Conservation (phyloP, 2,797 vertebrate genomes). For the Anniella stebbinsi region DNA sequence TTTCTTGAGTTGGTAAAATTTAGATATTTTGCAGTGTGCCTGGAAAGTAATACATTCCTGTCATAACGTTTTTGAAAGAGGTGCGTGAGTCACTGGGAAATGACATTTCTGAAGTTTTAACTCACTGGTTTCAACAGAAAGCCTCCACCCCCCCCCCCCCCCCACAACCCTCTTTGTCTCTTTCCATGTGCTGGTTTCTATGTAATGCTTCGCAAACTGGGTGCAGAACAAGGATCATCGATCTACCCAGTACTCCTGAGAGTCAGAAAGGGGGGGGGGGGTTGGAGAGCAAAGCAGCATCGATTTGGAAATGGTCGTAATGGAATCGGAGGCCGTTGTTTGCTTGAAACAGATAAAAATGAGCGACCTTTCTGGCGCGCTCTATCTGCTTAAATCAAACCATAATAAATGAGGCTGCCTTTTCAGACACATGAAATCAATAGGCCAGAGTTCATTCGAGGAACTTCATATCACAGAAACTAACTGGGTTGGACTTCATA, state of each 20-base stretch:
- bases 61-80: not conserved
- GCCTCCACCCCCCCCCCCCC: not conserved
- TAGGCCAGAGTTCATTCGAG: slow-evolving; percentile 38
- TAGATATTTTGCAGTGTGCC: not conserved
- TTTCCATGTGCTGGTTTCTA: slow-evolving; percentile 38
- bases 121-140: slow-evolving; percentile 23
- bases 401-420: slow-evolving; percentile 52
- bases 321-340: slow-evolving; percentile 45
- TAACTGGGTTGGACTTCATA: slow-evolving; percentile 40
- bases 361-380: slow-evolving; percentile 27
- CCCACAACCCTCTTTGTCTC: slow-evolving; percentile 45
- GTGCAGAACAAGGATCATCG: slow-evolving; percentile 28
- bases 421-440: slow-evolving; percentile 50
- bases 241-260: slow-evolving; percentile 25
- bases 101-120: not conserved
- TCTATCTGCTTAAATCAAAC: slow-evolving; percentile 61
- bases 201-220: slow-evolving; percentile 41
- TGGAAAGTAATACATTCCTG: not conserved
- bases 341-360: slow-evolving; percentile 45
- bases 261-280: not conserved
- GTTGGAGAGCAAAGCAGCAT: slow-evolving; percentile 30
- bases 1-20: not conserved
- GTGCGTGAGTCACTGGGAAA: not conserved
- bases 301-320: slow-evolving; percentile 51
- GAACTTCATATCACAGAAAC: slow-evolving; percentile 18